Conservation (phyloP, 2,888 invertebrate species). For the Teleogryllus oceanicus region DNA sequence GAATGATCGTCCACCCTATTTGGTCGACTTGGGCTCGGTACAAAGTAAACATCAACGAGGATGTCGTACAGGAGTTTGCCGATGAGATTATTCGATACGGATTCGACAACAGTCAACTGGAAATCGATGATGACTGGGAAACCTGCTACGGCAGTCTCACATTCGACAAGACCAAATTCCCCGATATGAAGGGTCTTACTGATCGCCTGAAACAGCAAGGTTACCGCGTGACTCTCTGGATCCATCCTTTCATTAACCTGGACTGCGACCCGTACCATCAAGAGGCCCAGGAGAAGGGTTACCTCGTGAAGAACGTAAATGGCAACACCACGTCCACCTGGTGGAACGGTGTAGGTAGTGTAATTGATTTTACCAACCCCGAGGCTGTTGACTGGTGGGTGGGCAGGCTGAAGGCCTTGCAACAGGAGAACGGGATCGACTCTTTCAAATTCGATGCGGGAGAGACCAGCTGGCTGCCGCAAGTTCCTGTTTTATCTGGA, state of each 20-base stretch:
- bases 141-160: constrained; percentile 76
- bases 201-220: constrained; percentile 52
- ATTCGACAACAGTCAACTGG: constrained; percentile 70
- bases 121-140: constrained; percentile 88
- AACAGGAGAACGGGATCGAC: constrained; percentile 62
- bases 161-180: constrained; percentile 67
- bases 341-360: constrained; percentile 57
- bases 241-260: constrained; percentile 80
- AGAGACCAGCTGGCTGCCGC: constrained; percentile 66
- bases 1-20: constrained; percentile 74
- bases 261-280: constrained; percentile 62
- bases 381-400: constrained; percentile 55
- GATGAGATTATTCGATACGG: constrained; percentile 62
- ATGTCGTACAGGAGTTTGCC: constrained; percentile 60
- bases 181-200: constrained; percentile 62
- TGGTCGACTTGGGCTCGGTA: constrained; percentile 88
- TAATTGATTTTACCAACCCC: constrained; percentile 71
- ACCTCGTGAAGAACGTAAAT: constrained; percentile 49
- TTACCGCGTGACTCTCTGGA: constrained; percentile 76
- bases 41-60: constrained; percentile 63
- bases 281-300: constrained; percentile 57
- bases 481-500: constrained; percentile 57
- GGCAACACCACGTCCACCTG: constrained; percentile 46
- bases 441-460: constrained; percentile 82
- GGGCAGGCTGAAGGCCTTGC: constrained; percentile 57